Base-by-base conservation (phyloP, 2,888 invertebrate species). In the Patella depressa region DNA sequence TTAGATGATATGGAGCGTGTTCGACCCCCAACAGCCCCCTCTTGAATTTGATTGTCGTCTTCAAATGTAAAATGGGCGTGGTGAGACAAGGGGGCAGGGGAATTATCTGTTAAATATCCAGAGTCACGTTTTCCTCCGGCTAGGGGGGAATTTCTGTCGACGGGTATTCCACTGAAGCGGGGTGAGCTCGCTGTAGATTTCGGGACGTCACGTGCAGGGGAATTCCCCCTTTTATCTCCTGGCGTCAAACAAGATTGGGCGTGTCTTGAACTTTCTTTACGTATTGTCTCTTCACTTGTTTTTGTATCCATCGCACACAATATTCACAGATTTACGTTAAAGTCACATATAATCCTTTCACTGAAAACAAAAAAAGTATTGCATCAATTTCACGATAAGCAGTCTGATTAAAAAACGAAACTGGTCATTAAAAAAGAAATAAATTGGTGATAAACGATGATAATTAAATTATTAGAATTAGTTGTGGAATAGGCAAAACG, bases 61-160 rank as follows among this genome's bases (percentile, higher is more conserved):
- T 65, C 88, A 80, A 86, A 88, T 14, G 83, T 84, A 79, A 88
- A 88, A 73, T 53, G 78, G 19, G 79, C 76, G 11, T 79, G 72
- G 1, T 74, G 74, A 5, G 83, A 79, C 53, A 78, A 79, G 9
- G 81, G 82, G 15, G 87, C 86, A 19, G 88, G 88, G 2, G 88
- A 88, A 70, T 79, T 83, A 75, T 88, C 88, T 0, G 88, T 88
- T 70, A 84, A 79, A 81, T 88, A 89, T 24, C 88, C 88, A 80
- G 88, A 88, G 81, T 89, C 88, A 12, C 88, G 82, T 73, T n/a
- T 57, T 57, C 65, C 24, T 11, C 19, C 24, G 24, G 65, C 24
- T 65, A 65, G 19, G 11, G 65, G 65, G 14, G 65, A 65, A 65
- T 65, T 65, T 15, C 65, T 65, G 24, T 65, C 65, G 2, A 12